Percentiles rank a stretch among this genome's conserved stretches.
Conservation (phyloP, 2,888 invertebrate genomes). For the Thera britannica region DNA sequence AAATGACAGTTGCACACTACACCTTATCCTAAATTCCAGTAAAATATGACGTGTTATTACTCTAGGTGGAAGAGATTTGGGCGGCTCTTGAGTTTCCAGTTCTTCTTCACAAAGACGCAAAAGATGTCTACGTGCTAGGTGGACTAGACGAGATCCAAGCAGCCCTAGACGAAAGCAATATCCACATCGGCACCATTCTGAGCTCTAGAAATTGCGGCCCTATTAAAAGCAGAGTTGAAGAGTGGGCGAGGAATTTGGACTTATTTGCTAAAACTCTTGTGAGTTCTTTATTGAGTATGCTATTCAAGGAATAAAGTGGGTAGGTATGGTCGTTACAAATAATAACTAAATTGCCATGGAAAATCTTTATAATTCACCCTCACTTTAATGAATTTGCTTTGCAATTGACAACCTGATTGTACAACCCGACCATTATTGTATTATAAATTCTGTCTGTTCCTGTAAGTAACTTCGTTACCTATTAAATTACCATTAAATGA, state of each 20-base stretch:
- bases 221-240: constrained; percentile 92
- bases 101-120: constrained; percentile 90
- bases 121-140: constrained; percentile 93
- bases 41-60: background rate
- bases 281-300: constrained; percentile 40
- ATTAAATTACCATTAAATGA: background rate
- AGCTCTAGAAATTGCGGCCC: constrained; percentile 94
- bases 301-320: no score
- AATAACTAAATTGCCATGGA: no score
- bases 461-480: no score
- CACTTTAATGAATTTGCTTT: no score
- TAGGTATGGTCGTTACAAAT: no score
- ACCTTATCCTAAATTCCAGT: no score
- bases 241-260: constrained; percentile 91
- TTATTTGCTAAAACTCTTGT: constrained; percentile 93
- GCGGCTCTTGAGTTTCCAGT: constrained; percentile 91
- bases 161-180: constrained; percentile 93
- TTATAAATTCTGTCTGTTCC: background rate
- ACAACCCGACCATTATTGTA: background rate
- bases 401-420: no score
- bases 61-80: constrained; percentile 93
- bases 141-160: constrained; percentile 93
- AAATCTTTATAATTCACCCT: no score
- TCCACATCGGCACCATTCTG: constrained; percentile 93
- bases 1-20: no score